phyloP scores from a whole-genome alignment of 2,113 vertebrate species.

The Barbus barbus region DNA sequence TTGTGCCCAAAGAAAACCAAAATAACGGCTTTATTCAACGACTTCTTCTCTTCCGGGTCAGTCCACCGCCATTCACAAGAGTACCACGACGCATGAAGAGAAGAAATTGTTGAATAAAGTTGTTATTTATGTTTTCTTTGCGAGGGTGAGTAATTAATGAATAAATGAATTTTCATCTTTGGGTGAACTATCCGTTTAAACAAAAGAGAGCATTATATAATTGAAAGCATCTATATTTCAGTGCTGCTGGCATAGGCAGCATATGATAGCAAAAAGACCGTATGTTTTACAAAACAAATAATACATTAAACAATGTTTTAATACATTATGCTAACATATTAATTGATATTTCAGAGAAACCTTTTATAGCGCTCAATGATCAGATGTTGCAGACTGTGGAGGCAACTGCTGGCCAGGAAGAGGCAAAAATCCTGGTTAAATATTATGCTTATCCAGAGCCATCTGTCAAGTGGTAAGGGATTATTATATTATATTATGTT shows the following conservation, averaged over 20 bases:
- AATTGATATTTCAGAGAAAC: constrained; percentile 81
- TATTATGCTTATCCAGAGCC: constrained; percentile 88
- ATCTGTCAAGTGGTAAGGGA: constrained; percentile 83
- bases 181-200: not conserved
- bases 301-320: not conserved
- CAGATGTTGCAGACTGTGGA: constrained; percentile 79
- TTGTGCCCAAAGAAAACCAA: too few species aligned
- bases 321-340: not conserved
- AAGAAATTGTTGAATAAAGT: too few species aligned
- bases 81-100: too few species aligned
- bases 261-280: not conserved
- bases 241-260: not conserved
- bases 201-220: not conserved
- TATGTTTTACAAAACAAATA: not conserved
- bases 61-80: too few species aligned
- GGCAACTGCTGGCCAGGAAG: constrained; percentile 73
- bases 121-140: too few species aligned
- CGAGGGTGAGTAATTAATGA: too few species aligned
- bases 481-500: not conserved
- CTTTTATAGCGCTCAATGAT: constrained; percentile 85
- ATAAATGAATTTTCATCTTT: too few species aligned
- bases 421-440: constrained; percentile 79
- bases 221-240: not conserved
- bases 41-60: too few species aligned
- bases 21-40: too few species aligned